A percentile compares a stretch with the other conserved stretches of the same genome.
These are phyloP conservation scores for Phoeniculus purpureus DNA, from an alignment of 2,797 vertebrate species.

Conservation along the genomic window DNA sequence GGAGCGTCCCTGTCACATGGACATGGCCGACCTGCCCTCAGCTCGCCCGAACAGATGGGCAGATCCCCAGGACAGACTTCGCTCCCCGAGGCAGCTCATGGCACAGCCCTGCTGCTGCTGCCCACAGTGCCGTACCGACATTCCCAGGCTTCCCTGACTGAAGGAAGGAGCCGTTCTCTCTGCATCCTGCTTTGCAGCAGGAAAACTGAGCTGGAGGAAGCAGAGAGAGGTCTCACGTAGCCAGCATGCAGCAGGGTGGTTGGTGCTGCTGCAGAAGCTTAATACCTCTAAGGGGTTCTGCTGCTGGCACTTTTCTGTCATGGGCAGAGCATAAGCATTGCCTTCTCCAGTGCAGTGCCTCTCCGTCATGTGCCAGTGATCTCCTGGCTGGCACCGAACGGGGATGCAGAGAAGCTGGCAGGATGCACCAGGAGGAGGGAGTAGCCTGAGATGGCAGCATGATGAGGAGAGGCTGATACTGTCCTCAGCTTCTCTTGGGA, in stretches of 20 bases:
- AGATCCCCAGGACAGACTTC: not conserved
- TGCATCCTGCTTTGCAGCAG: not conserved
- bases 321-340: not conserved
- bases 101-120: not conserved
- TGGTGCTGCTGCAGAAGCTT: not conserved
- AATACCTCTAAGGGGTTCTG: not conserved
- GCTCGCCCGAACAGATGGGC: rapidly evolving
- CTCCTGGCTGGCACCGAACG: not conserved
- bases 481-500: not conserved
- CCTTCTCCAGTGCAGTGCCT: not conserved
- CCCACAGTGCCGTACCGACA: rapidly evolving
- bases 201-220: not conserved
- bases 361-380: not conserved
- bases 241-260: not conserved
- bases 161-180: not conserved
- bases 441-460: not conserved
- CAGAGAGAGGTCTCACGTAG: not conserved
- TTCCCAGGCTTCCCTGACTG: not conserved
- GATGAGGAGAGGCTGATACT: not conserved
- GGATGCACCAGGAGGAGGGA: not conserved
- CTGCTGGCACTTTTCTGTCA: not conserved
- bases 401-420: not conserved
- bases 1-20: not conserved
- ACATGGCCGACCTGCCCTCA: not conserved
- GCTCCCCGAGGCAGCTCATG: rapidly evolving